Base-by-base conservation (phyloP, 2,888 invertebrate genomes). In the Heliconius hortense region DNA sequence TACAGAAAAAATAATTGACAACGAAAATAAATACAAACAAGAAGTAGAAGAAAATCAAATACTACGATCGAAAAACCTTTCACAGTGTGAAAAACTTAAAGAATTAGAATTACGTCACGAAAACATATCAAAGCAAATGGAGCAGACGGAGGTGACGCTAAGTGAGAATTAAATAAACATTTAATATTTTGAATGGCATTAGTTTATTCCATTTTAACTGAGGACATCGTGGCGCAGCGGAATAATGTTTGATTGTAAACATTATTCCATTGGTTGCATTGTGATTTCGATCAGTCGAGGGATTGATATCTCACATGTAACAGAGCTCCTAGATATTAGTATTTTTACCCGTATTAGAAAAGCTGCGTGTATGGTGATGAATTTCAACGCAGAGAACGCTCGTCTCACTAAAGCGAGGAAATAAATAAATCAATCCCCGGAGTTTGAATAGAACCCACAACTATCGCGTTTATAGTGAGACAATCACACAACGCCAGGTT, bases 21-120 rank as follows among this genome's bases (percentile, higher is more conserved):
- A 83, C 60, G 90, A 93, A 81, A 86, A 87, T 68, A 90, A 87
- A 81, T 89, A 87, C 75, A 84, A 87, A 10, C 82, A 85, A 76
- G 84, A 84, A 82, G 72, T 80, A 39, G 85, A 89, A 77, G 86
- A 87, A 56, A 90, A 87, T 31, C 82, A 82, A 10, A 84, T 82
- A 67, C 77, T 90, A 15, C 84, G 86, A 81, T 73, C 74, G 24
- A 88, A 87, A 82, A 75, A 89, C 24, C 86, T 88, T 74, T 77
- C 83, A 53, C 75, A 90, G 15, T 82, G 85, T 77, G 79, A 82
- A 18, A 84, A 90, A 79, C 82, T 90, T 28, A 35, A 85, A 4
- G 88, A 91, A 72, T 81, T 85, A 31, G 89, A 92, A 82, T 76
- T 85, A 60, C 77, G 78, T 24, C 53, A 79, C 35, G 79, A 79